These are phyloP conservation scores for Synanthedon vespiformis DNA, from an alignment of 2,888 invertebrate genomes.

Conservation along the genomic window DNA sequence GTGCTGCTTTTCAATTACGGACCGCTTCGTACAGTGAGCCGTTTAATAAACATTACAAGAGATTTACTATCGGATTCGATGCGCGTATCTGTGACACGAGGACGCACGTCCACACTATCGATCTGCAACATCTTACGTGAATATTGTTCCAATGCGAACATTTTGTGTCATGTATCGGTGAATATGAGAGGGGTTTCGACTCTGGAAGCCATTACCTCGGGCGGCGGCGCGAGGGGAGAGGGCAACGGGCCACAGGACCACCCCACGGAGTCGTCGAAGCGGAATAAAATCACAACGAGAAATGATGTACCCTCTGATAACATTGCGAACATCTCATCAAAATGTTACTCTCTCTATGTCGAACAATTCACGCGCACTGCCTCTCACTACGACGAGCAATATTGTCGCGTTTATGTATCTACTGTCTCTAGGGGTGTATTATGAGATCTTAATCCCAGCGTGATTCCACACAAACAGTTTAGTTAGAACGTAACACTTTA, in stretches of 20 bases:
- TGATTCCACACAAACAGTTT: no score
- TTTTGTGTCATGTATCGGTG: constrained; percentile 42
- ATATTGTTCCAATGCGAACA: constrained; percentile 55
- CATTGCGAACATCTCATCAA: constrained; percentile 22
- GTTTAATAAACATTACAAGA: constrained; percentile 5
- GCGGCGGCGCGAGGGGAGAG: constrained; percentile 21
- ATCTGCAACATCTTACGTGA: constrained; percentile 42
- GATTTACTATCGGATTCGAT: constrained; percentile 28
- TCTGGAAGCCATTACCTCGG: constrained; percentile 51
- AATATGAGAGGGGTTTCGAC: constrained; percentile 34
- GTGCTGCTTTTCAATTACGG: constrained; percentile 28
- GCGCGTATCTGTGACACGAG: constrained; percentile 35
- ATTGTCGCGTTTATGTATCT: constrained; percentile 9
- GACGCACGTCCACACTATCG: constrained; percentile 32
- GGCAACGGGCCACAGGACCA: constrained; percentile 9
- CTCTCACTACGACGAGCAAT: constrained; percentile 32
- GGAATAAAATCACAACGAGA: constrained; percentile 59
- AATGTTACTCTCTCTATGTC: constrained; percentile 21
- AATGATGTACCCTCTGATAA: constrained; percentile 54
- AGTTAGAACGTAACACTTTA: no score
- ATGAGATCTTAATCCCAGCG: no score
- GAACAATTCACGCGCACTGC: constrained; percentile 38
- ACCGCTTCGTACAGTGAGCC: background rate
- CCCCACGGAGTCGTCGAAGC: constrained; percentile 33
- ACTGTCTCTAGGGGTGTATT: no score